Evolutionary conservation across 2,888 invertebrate species (phyloP).

Genomic region (Lycia hirtaria): DNA sequence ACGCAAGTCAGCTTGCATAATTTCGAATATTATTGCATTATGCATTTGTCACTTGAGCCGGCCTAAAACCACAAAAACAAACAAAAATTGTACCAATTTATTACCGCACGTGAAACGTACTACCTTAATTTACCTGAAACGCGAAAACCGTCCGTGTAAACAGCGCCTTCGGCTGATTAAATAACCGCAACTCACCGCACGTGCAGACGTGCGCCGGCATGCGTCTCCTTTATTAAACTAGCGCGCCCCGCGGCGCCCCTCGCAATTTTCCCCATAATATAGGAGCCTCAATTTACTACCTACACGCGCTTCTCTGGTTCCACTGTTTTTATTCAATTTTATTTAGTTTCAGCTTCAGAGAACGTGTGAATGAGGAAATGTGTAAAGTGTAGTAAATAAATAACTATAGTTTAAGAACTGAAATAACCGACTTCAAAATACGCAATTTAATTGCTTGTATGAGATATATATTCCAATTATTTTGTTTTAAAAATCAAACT

Average conservation of each 20-base stretch:
- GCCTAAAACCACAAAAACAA: too few relatives aligned
- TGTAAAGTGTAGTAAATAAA: too few relatives aligned
- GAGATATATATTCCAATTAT: too few relatives aligned
- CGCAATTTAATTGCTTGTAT: too few relatives aligned
- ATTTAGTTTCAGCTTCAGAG: background rate
- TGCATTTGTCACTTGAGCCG: too few relatives aligned
- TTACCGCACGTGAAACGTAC: too few relatives aligned
- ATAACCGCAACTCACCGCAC: background rate
- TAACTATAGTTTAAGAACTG: too few relatives aligned
- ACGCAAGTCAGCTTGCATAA: too few relatives aligned
- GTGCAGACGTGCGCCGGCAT: slow-evolving; percentile 7
- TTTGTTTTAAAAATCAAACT: too few relatives aligned
- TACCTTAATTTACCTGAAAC: background rate
- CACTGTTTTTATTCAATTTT: slow-evolving; percentile 18
- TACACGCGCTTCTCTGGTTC: slow-evolving; percentile 6
- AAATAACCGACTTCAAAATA: too few relatives aligned
- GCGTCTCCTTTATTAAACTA: slow-evolving; percentile 14
- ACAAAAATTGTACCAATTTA: too few relatives aligned
- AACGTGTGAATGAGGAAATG: background rate
- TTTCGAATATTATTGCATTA: too few relatives aligned
- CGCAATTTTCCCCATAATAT: slow-evolving; percentile 15
- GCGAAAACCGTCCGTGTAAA: background rate
- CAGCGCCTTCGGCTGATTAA: background rate
- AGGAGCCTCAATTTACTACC: slow-evolving; percentile 21
- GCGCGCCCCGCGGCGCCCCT: slow-evolving; percentile 24